Percentiles rank a stretch among this genome's conserved stretches.
Conservation (phyloP, 2,888 invertebrate species). For the Andricus quercusramuli region DNA sequence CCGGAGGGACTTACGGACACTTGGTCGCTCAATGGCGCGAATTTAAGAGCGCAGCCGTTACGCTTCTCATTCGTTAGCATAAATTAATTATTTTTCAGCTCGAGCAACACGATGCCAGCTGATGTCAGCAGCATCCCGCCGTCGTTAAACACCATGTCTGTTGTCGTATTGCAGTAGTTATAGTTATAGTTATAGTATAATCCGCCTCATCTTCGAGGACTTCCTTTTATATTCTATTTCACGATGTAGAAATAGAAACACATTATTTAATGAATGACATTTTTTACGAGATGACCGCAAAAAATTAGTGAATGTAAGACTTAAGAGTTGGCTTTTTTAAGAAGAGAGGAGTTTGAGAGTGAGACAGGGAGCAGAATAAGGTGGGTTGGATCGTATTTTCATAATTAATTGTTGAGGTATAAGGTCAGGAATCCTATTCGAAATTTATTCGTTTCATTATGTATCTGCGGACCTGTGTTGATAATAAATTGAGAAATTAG, state of each 20-base stretch:
- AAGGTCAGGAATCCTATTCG: too few relatives aligned
- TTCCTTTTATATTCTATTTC: not conserved
- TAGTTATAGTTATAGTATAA: conserved; percentile 10
- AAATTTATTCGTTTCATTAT: too few relatives aligned
- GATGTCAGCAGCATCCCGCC: conserved; percentile 58
- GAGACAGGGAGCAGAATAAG: too few relatives aligned
- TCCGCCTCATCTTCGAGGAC: conserved; percentile 37
- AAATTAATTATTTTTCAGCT: conserved; percentile 75
- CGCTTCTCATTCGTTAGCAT: conserved; percentile 77
- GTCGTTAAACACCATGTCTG: conserved; percentile 39
- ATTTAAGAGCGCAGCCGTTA: conserved; percentile 77
- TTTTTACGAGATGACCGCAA: too few relatives aligned
- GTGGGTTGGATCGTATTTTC: too few relatives aligned
- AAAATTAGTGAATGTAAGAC: too few relatives aligned
- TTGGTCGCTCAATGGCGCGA: conserved; percentile 77
- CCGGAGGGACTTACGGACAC: conserved; percentile 60
- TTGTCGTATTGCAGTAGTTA: conserved; percentile 29
- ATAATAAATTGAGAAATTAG: too few relatives aligned
- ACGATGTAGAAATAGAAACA: not conserved
- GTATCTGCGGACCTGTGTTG: too few relatives aligned
- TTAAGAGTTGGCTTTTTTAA: too few relatives aligned
- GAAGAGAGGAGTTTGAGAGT: too few relatives aligned
- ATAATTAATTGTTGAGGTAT: too few relatives aligned
- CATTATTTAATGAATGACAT: not conserved
- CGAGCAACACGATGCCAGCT: conserved; percentile 62